These are phyloP conservation scores for Acromyrmex charruanus DNA, from an alignment of 1,140 invertebrate species.

Conservation along the genomic window DNA sequence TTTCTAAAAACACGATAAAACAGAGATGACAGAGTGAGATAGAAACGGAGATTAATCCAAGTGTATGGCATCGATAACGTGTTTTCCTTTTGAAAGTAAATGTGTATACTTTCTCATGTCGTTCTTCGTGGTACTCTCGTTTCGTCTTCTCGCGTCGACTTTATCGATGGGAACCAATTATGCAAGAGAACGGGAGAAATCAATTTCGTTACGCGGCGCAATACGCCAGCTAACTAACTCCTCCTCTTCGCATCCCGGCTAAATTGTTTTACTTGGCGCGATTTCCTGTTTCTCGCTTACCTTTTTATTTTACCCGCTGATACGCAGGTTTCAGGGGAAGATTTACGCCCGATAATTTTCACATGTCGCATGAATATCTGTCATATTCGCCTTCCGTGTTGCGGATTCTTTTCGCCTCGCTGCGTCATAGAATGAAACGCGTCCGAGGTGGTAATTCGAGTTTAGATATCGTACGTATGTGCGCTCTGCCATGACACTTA, in stretches of 20 bases:
- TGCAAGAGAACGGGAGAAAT: slow-evolving; percentile 49
- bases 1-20: slow-evolving; percentile 10
- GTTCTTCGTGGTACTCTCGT: neutral
- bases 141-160: slow-evolving; percentile 18
- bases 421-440: slow-evolving; percentile 12
- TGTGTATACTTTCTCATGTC: slow-evolving; percentile 32
- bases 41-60: slow-evolving; percentile 44
- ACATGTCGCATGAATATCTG: slow-evolving; percentile 50
- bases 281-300: slow-evolving; percentile 38
- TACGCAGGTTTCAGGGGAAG: slow-evolving; percentile 3
- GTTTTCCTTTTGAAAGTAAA: slow-evolving; percentile 52
- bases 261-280: slow-evolving; percentile 35
- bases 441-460: slow-evolving; percentile 32
- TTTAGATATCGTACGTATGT: slow-evolving; percentile 35
- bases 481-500: slow-evolving; percentile 39
- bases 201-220: slow-evolving; percentile 46
- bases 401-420: slow-evolving; percentile 22
- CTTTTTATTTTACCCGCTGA: slow-evolving; percentile 8
- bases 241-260: neutral
- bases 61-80: slow-evolving; percentile 9
- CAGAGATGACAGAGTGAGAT: neutral
- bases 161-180: slow-evolving; percentile 56
- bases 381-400: slow-evolving; percentile 39
- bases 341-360: slow-evolving; percentile 58
- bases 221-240: slow-evolving; percentile 6